Percentiles rank a stretch among this genome's conserved stretches.
Conservation (phyloP, 2,113 vertebrate genomes). For the Sakesphorus luctuosus region DNA sequence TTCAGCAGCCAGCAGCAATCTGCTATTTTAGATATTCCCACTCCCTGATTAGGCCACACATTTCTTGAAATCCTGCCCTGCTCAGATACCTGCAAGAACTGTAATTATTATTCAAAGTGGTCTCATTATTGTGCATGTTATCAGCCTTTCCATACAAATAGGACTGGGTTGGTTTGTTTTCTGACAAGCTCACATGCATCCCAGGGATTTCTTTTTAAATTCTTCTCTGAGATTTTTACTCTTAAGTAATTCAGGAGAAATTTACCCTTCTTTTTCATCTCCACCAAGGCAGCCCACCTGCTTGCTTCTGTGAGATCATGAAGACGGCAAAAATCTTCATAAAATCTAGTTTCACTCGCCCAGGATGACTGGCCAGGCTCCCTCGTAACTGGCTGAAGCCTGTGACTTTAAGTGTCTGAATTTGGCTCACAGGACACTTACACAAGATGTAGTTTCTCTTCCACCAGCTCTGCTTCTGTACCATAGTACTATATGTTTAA, state of each 20-base stretch:
- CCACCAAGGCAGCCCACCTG: not conserved
- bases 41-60: not conserved
- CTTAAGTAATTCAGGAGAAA: not conserved
- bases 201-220: not conserved
- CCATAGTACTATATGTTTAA: not conserved
- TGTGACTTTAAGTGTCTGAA: not conserved
- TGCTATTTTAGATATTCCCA: not conserved
- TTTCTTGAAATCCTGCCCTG: not conserved
- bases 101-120: not conserved
- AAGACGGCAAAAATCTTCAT: not conserved
- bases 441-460: not conserved
- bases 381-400: not conserved
- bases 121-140: not conserved
- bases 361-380: not conserved
- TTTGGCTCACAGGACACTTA: not conserved
- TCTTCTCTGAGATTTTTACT: not conserved
- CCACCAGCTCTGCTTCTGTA: not conserved
- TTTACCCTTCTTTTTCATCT: not conserved
- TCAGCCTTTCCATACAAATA: not conserved
- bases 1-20: not conserved
- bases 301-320: accelerated
- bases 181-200: not conserved
- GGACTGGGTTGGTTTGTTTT: not conserved
- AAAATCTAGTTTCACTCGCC: not conserved
- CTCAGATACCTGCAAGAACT: not conserved